Percentiles rank a stretch among this genome's conserved stretches.
phyloP scores from a whole-genome alignment of 2,888 invertebrate genomes.

The Dastarcus helophoroides region DNA sequence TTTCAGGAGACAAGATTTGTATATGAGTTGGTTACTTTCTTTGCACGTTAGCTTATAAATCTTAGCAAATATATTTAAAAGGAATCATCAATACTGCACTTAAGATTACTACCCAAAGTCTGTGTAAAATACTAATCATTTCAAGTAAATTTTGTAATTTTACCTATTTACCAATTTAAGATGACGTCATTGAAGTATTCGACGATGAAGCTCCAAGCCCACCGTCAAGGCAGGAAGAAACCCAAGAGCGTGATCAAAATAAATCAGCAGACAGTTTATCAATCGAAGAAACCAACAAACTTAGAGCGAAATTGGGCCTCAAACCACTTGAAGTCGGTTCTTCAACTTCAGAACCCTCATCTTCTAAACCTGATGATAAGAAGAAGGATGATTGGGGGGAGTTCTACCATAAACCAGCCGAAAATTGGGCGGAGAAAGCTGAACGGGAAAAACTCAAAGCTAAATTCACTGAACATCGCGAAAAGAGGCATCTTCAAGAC shows the following conservation, averaged over 20 bases:
- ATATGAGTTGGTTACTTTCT: too few species aligned
- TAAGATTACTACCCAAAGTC: background rate
- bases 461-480: constrained; percentile 63
- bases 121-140: background rate
- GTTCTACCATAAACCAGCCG: constrained; percentile 78
- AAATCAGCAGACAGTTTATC: constrained; percentile 51
- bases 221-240: constrained; percentile 34
- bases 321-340: constrained; percentile 71
- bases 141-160: background rate
- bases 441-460: constrained; percentile 72
- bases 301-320: constrained; percentile 85
- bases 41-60: too few species aligned
- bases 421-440: constrained; percentile 60
- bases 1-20: too few species aligned
- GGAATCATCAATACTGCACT: too few species aligned
- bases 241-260: constrained; percentile 27
- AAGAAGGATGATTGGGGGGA: constrained; percentile 54
- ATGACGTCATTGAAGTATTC: constrained; percentile 29
- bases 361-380: constrained; percentile 38
- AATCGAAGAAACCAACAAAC: constrained; percentile 74
- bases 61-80: too few species aligned
- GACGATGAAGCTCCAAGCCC: constrained; percentile 24
- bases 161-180: constrained; percentile 24
- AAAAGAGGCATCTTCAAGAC: constrained; percentile 65
- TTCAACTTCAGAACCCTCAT: constrained; percentile 18